Evolutionary conservation across 2,113 vertebrate genomes (phyloP), one percentile per base, ranked within the genome.

Genomic region (Seriola dumerili): DNA sequence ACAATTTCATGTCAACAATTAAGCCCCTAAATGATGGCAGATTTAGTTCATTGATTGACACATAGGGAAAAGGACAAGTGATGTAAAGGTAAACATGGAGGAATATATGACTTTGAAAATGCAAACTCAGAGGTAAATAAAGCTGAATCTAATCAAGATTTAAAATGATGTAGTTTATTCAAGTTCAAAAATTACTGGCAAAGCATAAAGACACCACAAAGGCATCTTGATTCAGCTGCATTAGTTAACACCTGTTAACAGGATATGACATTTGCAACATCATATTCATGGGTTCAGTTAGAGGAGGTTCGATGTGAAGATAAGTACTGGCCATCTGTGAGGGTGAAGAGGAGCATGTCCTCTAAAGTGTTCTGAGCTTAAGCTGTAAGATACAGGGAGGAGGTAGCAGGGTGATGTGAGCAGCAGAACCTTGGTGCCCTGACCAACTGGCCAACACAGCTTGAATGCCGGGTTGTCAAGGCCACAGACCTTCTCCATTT

Each of bases 381-480:
- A 69, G 54, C 78, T 83, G 81, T 76, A 84, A 88, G 86, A 70
- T 71, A 81, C 82, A 71, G 48, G 55, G 61, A 83, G 68, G 68
- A 77, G 86, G 80, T 76, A 66, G 83, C 54, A 88, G 81, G 87
- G 86, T 83, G 76, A 87, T 88, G 82, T 88, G 86, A 90, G 68
- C 69, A 32, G 83, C 67, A 76, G 81, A 85, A 87, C 90, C 86
- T 78, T 34, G 12, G 75, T 84, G 89, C 80, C 82, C 92, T 76
- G 85, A 72, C 93, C 92, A 94, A 90, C 88, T 94, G 93, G 90
- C 74, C 65, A 71, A 72, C 87, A 87, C 83, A 88, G 84, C 91
- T 87, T 88, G 90, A 91, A 74, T 48, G 54, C 81, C 78, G 76
- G 44, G 82, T 78, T 76, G 80, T 67, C 32, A 25, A 83, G 87